Conservation (phyloP, 1,140 invertebrate genomes). For the Halotydeus destructor region DNA sequence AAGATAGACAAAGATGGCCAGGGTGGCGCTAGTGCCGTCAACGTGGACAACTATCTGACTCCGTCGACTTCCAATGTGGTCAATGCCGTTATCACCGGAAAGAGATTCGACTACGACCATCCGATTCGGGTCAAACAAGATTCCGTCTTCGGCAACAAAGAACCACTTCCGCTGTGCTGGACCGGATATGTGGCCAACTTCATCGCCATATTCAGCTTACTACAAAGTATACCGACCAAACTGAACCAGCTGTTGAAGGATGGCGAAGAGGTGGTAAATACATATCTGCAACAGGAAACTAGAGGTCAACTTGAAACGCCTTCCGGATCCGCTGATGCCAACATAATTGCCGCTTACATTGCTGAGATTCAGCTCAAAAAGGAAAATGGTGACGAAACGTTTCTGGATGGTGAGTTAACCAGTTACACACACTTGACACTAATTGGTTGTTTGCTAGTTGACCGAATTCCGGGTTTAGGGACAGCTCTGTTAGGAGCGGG, state of each 20-base stretch:
- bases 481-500: conserved; percentile 21
- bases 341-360: background rate
- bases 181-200: conserved; percentile 49
- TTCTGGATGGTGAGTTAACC: too few relatives aligned
- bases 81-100: conserved; percentile 66
- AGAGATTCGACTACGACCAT: conserved; percentile 32
- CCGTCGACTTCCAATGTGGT: conserved; percentile 39
- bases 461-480: conserved; percentile 16
- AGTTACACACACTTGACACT: too few relatives aligned
- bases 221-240: conserved; percentile 3
- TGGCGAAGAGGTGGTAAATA: background rate
- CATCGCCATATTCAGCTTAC: conserved; percentile 18
- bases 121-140: conserved; percentile 41
- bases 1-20: conserved; percentile 5
- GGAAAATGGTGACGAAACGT: too few relatives aligned
- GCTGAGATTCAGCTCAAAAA: background rate
- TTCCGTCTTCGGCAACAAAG: conserved; percentile 35
- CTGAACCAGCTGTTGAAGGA: background rate
- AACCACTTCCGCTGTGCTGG: background rate
- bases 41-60: conserved; percentile 12
- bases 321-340: conserved; percentile 11
- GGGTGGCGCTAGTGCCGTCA: too few relatives aligned
- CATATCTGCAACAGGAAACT: conserved; percentile 23
- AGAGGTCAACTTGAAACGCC: conserved; percentile 14
- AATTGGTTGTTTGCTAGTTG: background rate